phyloP scores from a whole-genome alignment of 2,888 invertebrate genomes.

The Magallana nippona region DNA sequence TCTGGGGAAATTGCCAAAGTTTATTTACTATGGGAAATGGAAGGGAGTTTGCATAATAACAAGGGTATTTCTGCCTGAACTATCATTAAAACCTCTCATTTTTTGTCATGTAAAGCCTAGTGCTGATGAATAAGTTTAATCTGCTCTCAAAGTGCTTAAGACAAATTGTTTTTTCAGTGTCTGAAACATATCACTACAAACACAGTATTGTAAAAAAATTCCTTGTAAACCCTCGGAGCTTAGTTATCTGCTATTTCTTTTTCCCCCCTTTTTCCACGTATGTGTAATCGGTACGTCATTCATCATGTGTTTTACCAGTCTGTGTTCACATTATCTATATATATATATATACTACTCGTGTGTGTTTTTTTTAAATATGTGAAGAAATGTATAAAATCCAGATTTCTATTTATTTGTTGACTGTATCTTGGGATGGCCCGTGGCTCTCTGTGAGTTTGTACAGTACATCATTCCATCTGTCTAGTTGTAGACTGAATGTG shows the following conservation, averaged over 20 bases:
- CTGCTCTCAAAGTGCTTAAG: constrained; percentile 9
- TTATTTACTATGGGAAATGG: background rate
- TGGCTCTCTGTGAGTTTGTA: background rate
- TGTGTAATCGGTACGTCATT: background rate
- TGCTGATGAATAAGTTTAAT: background rate
- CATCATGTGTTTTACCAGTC: constrained; percentile 17
- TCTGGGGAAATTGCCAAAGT: background rate
- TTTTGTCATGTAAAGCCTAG: background rate
- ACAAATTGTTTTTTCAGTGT: background rate
- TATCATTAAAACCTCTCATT: too few species aligned
- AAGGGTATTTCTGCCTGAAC: background rate
- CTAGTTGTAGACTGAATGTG: constrained; percentile 12
- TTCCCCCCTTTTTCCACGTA: background rate
- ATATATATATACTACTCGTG: constrained; percentile 22
- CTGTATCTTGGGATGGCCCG: constrained; percentile 3
- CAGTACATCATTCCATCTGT: constrained; percentile 18
- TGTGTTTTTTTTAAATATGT: constrained; percentile 23
- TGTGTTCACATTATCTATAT: constrained; percentile 38
- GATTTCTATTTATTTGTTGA: constrained; percentile 32
- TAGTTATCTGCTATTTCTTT: background rate
- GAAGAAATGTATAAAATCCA: constrained; percentile 32
- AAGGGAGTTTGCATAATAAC: constrained; percentile 21
- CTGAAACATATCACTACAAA: constrained; percentile 27
- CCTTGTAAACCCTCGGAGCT: background rate
- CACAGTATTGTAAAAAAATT: background rate